Evolutionary conservation across 2,797 vertebrate species (phyloP), one percentile per base, ranked within the genome.

Genomic region (Oreochromis grahami): DNA sequence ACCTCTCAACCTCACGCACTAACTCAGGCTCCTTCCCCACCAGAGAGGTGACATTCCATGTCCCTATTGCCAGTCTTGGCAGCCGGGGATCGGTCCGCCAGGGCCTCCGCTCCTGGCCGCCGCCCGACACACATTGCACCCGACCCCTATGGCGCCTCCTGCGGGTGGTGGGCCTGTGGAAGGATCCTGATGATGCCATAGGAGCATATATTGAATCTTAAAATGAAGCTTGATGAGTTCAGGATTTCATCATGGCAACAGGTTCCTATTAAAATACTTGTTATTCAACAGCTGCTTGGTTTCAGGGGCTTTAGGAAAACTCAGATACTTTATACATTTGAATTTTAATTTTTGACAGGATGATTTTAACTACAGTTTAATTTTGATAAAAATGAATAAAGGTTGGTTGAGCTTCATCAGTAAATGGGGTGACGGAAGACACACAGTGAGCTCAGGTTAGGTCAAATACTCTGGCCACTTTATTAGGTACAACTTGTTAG

Each of bases 131-230:
- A n/a, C n/a, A n/a, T n/a, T n/a, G n/a, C n/a, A n/a, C n/a, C n/a
- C n/a, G n/a, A n/a, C n/a, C n/a, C n/a, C n/a, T n/a, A n/a, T n/a
- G n/a, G n/a, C n/a, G n/a, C n/a, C n/a, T n/a, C n/a, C n/a, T n/a
- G n/a, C n/a, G n/a, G n/a, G n/a, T n/a, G n/a, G n/a, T n/a, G n/a
- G n/a, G n/a, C n/a, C n/a, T n/a, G n/a, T n/a, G n/a, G n/a, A n/a
- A n/a, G n/a, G n/a, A n/a, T n/a, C 91, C 45, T 24, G 55, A 81
- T 83, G 86, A 88, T n/a, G 8, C 26, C 82, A 81, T n/a, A 8
- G 63, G 60, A 58, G 45, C 52, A 36, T 50, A 63, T 87, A 76
- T 8, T 68, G 34, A 79, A 58, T 79, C 58, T 79, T 34, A 68
- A 81, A 78, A 84, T 82, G 32, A 81, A 85, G 84, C 55, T 52